These are phyloP conservation scores for Eubasilissa splendida DNA, from an alignment of 2,888 invertebrate species.

Conservation along the genomic window DNA sequence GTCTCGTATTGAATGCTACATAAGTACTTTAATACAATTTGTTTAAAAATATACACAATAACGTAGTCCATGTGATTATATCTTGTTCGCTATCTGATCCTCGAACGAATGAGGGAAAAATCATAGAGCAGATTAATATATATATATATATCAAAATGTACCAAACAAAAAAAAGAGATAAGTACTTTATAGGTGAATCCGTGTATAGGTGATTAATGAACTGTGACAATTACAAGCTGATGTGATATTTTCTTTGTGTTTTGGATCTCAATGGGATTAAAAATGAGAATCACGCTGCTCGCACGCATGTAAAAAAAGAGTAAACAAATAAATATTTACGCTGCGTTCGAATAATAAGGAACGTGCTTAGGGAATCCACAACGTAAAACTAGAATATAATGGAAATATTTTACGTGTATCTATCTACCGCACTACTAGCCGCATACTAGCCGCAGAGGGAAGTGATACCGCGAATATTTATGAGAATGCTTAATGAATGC, in stretches of 20 bases:
- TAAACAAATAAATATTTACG: background rate
- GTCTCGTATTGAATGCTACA: too few relatives aligned
- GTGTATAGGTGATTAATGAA: background rate
- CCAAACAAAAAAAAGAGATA: background rate
- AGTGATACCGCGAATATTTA: too few relatives aligned
- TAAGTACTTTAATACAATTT: too few relatives aligned
- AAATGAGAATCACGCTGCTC: background rate
- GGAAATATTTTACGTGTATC: background rate
- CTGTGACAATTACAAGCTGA: constrained; percentile 5
- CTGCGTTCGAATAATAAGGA: background rate
- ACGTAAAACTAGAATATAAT: constrained; percentile 3
- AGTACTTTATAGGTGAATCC: background rate
- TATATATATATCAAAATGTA: background rate
- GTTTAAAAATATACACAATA: too few relatives aligned
- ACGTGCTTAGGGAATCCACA: background rate
- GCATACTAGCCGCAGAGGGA: too few relatives aligned
- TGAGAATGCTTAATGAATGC: too few relatives aligned
- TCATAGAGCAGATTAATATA: constrained; percentile 11
- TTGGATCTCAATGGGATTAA: background rate
- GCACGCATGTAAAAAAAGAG: background rate
- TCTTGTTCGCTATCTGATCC: too few relatives aligned
- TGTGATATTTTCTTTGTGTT: constrained; percentile 6
- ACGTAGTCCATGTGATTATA: too few relatives aligned
- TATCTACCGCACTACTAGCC: too few relatives aligned
- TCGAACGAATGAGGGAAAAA: background rate